Percentiles rank a stretch among this genome's conserved stretches.
phyloP scores from a whole-genome alignment of 1,140 invertebrate species.

The Ladona fulva region DNA sequence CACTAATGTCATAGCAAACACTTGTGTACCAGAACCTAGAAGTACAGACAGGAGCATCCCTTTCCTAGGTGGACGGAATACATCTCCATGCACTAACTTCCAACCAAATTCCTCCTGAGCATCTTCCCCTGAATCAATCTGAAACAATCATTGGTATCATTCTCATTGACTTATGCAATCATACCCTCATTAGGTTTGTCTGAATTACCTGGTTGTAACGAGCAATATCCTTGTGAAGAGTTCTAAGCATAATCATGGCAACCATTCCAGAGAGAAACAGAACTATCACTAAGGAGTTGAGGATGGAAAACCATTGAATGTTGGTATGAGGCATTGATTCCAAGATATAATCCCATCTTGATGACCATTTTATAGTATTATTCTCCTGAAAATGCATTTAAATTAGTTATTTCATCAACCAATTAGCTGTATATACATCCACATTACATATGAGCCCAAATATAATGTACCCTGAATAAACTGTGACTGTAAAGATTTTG shows the following conservation, averaged over 20 bases:
- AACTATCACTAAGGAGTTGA: slow-evolving; percentile 84
- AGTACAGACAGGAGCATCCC: slow-evolving; percentile 94
- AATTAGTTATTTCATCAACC: too few species aligned
- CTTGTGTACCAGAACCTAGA: slow-evolving; percentile 90
- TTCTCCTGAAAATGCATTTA: slow-evolving; percentile 44
- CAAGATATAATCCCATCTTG: slow-evolving; percentile 97
- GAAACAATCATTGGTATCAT: slow-evolving; percentile 23
- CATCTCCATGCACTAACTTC: slow-evolving; percentile 95
- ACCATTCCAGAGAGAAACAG: slow-evolving; percentile 95
- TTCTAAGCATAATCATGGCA: slow-evolving; percentile 96
- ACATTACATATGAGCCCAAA: too few species aligned
- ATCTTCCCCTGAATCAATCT: slow-evolving; percentile 92
- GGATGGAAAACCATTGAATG: slow-evolving; percentile 97
- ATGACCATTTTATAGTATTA: slow-evolving; percentile 92
- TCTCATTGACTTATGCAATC: background rate
- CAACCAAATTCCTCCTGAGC: slow-evolving; percentile 98
- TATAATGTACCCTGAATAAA: too few species aligned
- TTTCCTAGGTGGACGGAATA: slow-evolving; percentile 90
- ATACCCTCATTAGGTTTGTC: background rate
- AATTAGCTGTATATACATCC: too few species aligned
- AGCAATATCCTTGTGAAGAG: slow-evolving; percentile 96
- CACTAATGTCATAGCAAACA: slow-evolving; percentile 58
- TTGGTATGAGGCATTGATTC: slow-evolving; percentile 97
- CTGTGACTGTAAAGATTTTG: too few species aligned
- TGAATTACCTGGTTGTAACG: slow-evolving; percentile 82